Evolutionary conservation across 1,140 invertebrate species (phyloP).

Genomic region (Aphelenchoides fujianensis): DNA sequence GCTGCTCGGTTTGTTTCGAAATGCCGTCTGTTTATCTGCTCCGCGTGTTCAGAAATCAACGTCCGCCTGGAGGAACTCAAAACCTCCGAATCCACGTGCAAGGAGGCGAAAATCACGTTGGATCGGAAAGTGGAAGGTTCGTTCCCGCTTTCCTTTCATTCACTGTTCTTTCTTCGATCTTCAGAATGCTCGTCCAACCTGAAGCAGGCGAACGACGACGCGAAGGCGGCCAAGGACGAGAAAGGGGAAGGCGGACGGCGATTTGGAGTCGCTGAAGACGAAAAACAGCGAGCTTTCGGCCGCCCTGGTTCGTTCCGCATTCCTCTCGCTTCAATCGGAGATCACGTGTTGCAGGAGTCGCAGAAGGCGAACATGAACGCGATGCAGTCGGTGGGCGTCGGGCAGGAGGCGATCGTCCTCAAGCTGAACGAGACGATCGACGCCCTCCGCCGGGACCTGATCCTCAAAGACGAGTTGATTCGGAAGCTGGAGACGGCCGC

Average conservation of each 20-base stretch:
- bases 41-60: neutral
- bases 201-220: neutral
- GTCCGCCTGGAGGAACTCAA: conserved; percentile 2
- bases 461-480: conserved; percentile 17
- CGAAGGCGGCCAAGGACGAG: neutral
- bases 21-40: neutral
- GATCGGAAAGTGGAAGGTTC: neutral
- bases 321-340: neutral
- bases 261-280: neutral
- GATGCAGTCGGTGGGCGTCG: conserved; percentile 19
- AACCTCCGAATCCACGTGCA: neutral
- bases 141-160: neutral
- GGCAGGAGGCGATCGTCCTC: conserved; percentile 23
- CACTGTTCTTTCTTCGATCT: neutral
- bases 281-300: conserved; percentile 5
- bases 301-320: neutral
- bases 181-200: conserved; percentile 17
- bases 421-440: conserved; percentile 29
- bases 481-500: neutral
- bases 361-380: conserved; percentile 18
- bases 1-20: conserved; percentile 12
- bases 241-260: neutral
- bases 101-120: conserved; percentile 1
- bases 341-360: conserved; percentile 3
- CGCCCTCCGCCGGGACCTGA: conserved; percentile 5